phyloP scores from a whole-genome alignment of 2,888 invertebrate species.

The Mystacides longicornis region DNA sequence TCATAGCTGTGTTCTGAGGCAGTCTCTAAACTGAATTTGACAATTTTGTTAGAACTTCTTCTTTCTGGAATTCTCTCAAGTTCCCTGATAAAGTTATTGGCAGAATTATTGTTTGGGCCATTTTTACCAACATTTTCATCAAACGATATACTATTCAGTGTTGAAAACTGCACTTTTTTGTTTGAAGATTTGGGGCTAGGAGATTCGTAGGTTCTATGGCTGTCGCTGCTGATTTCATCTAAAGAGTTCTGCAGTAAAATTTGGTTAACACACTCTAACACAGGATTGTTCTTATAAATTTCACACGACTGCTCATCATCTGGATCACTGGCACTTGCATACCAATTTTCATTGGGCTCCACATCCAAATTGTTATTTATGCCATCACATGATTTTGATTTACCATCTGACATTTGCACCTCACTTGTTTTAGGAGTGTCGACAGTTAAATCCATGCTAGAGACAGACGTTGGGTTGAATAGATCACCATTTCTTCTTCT shows the following conservation, averaged over 20 bases:
- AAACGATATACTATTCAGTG: slow-evolving; percentile 53
- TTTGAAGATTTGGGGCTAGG: slow-evolving; percentile 45
- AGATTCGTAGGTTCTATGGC: slow-evolving; percentile 43
- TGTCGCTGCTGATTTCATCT: slow-evolving; percentile 50
- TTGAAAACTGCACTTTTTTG: slow-evolving; percentile 57
- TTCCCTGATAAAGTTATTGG: slow-evolving; percentile 12
- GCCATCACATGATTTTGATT: slow-evolving; percentile 3
- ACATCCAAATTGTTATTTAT: slow-evolving; percentile 30
- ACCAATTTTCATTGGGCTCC: slow-evolving; percentile 68
- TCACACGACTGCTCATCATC: slow-evolving; percentile 65
- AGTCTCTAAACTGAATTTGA: slow-evolving; percentile 47
- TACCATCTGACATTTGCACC: slow-evolving; percentile 27
- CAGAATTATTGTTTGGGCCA: slow-evolving; percentile 25
- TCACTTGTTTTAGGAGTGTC: slow-evolving; percentile 7
- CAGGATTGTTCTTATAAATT: slow-evolving; percentile 73
- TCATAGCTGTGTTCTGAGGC: slow-evolving; percentile 55
- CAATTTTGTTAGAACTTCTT: slow-evolving; percentile 43
- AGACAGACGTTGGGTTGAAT: not conserved
- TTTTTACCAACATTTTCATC: slow-evolving; percentile 42
- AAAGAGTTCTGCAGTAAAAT: slow-evolving; percentile 69
- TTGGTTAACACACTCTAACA: slow-evolving; percentile 79
- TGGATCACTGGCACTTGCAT: slow-evolving; percentile 70
- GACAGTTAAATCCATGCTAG: not conserved
- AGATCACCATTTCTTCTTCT: not conserved
- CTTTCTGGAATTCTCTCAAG: slow-evolving; percentile 36